Base-by-base conservation (phyloP, 2,113 vertebrate species). In the Crotalus helleri region DNA sequence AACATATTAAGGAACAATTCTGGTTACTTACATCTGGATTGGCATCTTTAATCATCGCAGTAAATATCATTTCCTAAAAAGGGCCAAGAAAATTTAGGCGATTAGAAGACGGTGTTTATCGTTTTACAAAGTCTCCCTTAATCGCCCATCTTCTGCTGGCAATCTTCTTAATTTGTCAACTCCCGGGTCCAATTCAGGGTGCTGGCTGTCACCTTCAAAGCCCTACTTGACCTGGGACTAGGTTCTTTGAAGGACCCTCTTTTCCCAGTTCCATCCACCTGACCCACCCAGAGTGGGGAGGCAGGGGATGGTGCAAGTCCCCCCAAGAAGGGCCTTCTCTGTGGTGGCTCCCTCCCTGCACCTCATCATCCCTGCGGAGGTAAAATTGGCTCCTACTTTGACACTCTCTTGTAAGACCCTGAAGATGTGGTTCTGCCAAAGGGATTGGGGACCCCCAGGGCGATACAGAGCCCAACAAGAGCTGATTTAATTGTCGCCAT, bases 61-160 rank as follows among this genome's bases (percentile, higher is more conserved):
- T 97, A 95, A 98, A 98, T 91, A 98, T 58, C 46, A 97, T 96
- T 95, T 98, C 98, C 98, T 98, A 87, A 91, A 95, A 96, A 7
- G 44, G 15, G 92, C 11, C 74, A 93, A 94, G 74, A 91, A 64
- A 13, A 89, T 26, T 69, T 90, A 86, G 23, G 21, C 4, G 58
- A 89, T 44, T 17, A 85, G 10, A 26, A 3, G n/a, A 44, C 3
- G 11, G 12, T 1, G 19, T 26, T 24, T 39, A 57, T 23, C 21
- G 5, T 17, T 92, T 74, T 46, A 57, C 26, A 59, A n/a, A 51
- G n/a, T 61, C 58, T 92, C 21, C 29, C 5, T 39, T 39, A 10
- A 92, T 44, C 59, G 74, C 23, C 23, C 49, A 69, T 12, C 51
- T 39, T 17, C n/a, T 1, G 12, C 13, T 54, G 10, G 29, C 33